Conservation (phyloP, 2,888 invertebrate species). For the Ypsolopha sequella region DNA sequence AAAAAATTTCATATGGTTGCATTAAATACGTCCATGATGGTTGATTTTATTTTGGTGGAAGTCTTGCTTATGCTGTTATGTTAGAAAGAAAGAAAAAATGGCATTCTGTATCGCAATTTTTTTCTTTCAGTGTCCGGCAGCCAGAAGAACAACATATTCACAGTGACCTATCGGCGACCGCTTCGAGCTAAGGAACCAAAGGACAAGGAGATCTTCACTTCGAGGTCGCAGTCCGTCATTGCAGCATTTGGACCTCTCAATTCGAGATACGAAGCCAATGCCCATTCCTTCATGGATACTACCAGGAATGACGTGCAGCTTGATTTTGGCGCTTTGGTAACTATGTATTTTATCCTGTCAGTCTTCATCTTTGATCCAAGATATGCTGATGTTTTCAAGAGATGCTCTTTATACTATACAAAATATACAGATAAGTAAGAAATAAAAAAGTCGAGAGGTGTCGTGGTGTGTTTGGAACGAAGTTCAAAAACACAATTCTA, state of each 20-base stretch:
- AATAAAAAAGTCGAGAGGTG: too few species aligned
- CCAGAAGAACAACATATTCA: slow-evolving; percentile 83
- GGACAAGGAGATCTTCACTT: slow-evolving; percentile 77
- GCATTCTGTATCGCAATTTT: neutral
- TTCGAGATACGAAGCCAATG: slow-evolving; percentile 83
- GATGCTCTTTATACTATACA: too few species aligned
- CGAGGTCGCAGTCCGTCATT: slow-evolving; percentile 82
- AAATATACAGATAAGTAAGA: too few species aligned
- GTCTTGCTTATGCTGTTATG: too few species aligned
- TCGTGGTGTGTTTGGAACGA: too few species aligned
- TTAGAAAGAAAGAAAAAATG: too few species aligned
- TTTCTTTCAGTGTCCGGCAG: slow-evolving; percentile 74
- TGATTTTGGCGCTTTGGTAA: slow-evolving; percentile 78
- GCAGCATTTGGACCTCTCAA: slow-evolving; percentile 91
- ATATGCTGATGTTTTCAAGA: neutral
- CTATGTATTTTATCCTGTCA: slow-evolving; percentile 5
- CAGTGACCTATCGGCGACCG: slow-evolving; percentile 83
- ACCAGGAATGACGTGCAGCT: slow-evolving; percentile 80
- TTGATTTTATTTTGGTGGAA: too few species aligned
- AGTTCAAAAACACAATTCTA: too few species aligned
- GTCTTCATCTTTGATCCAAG: neutral
- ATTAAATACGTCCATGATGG: too few species aligned
- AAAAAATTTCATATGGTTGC: too few species aligned
- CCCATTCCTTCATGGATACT: slow-evolving; percentile 81
- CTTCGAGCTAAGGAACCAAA: slow-evolving; percentile 82